Conservation (phyloP, 2,113 vertebrate species). For the Heterochromis multidens region DNA sequence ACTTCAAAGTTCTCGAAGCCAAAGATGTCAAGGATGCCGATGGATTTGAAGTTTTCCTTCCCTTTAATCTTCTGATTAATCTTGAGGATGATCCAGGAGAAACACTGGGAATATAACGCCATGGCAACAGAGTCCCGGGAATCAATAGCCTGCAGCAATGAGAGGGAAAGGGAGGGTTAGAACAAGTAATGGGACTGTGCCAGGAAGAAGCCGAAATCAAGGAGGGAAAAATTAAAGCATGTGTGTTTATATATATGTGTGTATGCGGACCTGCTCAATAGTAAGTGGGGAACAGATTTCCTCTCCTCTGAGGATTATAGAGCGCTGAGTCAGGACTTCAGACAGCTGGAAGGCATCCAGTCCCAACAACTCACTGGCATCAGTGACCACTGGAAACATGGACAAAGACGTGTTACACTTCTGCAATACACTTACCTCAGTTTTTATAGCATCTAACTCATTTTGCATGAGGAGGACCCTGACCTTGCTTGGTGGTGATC, state of each 20-base stretch:
- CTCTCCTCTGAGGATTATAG: constrained; percentile 91
- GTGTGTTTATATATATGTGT: not conserved
- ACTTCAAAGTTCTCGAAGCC: constrained; percentile 95
- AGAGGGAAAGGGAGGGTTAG: not conserved
- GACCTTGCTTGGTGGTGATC: constrained; percentile 87
- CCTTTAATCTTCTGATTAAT: constrained; percentile 90
- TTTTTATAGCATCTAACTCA: not conserved
- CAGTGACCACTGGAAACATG: constrained; percentile 77
- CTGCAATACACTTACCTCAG: not conserved
- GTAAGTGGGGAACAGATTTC: constrained; percentile 94
- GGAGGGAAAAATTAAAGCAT: not conserved
- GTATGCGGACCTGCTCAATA: constrained; percentile 82
- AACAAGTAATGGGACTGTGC: not conserved
- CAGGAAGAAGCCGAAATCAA: not conserved
- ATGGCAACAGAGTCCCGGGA: constrained; percentile 90
- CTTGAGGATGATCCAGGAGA: constrained; percentile 90
- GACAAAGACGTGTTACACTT: not conserved
- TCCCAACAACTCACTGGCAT: constrained; percentile 87
- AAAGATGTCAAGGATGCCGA: constrained; percentile 94
- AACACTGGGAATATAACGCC: constrained; percentile 91
- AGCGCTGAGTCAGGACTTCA: constrained; percentile 90
- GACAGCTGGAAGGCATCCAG: constrained; percentile 88
- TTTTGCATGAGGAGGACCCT: not conserved
- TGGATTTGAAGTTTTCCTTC: constrained; percentile 92
- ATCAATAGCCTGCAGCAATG: constrained; percentile 81